Evolutionary conservation across 2,888 invertebrate species (phyloP), one percentile per base, ranked within the genome.

Genomic region (Cantharis rustica): DNA sequence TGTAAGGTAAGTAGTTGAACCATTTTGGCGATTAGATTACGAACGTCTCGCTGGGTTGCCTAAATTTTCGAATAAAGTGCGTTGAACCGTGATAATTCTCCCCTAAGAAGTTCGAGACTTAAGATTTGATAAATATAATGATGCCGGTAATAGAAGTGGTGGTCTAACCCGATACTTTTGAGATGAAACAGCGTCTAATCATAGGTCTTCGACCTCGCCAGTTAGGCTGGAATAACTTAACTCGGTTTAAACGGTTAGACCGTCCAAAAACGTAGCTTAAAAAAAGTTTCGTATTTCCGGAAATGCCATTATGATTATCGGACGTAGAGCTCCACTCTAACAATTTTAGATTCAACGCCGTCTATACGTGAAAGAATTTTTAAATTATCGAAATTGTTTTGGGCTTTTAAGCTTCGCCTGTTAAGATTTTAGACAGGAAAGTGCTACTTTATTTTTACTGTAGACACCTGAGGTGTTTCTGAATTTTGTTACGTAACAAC

Each of bases 141-240:
- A 66, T 66, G 64, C 64, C 20, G 64, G 64, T 66, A 66, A 66
- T 66, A 66, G 64, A 66, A 66, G 23, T 66, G 64, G 64, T 66
- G 64, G 64, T 66, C 64, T 20, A 66, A 66, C 64, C 23, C 64
- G 64, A 66, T 66, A 66, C 64, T 66, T 69, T 75, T 68, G 66
- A 73, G 76, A 73, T 68, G 68, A 69, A 70, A 61, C 71, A 31
- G 62, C 66, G 61, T 61, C 76, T 76, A 73, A 76, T 76, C 76
- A 17, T 62, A 68, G 76, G 73, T 76, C 73, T 68, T 76, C 71
- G 73, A 76, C 76, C 76, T 69, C 71, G 15, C 64, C 27, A 71
- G 75, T 71, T 75, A 71, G 71, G 63, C 71, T 63, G 70, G 74
- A 64, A 70, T 66, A 72, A 68, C 75, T 47, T 75, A 72, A 75